Evolutionary conservation across 2,888 invertebrate species (phyloP), one percentile per base, ranked within the genome.

Genomic region (Zootermopsis nevadensis): DNA sequence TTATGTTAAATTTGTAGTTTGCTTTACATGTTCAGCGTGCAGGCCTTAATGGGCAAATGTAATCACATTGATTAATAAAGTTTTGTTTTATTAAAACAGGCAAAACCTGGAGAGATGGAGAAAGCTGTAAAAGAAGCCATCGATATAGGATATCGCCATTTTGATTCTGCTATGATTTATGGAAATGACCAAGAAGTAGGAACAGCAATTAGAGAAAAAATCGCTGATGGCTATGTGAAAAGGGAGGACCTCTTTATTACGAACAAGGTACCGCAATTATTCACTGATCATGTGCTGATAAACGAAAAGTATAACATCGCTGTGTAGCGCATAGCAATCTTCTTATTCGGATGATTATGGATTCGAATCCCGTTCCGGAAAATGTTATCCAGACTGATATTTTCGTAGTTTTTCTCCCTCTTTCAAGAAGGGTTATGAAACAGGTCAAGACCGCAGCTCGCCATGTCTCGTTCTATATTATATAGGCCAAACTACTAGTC

Each of bases 101-200:
- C 87, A 8, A 85, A 87, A 27, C 85, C 88, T 15, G 89, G 89
- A 0, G 87, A 92, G 48, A 87, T 89, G 0, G 87, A 87, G 0
- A 87, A 90, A 77, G 88, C 92, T 1, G 88, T 93, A 0, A 88
- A 88, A 86, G 90, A 90, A 88, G 94, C 93, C 0, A 91, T 94
- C 66, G 91, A 93, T 84, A 90, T 90, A 10, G 94, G 94, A 0
- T 94, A 93, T 88, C 89, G 93, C 0, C 93, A 93, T 86, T 91
- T 94, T 38, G 94, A 94, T 87, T 93, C 93, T 2, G 94, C 94
- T 0, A 90, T 91, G 81, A 88, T 91, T 30, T 94, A 94, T 87
- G 90, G 89, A 0, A 92, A 92, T 76, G 93, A 93, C 86, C 87
- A 87, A 15, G 90, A 93, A 87, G 91, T 93, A 0, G 93, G 93